These are phyloP conservation scores for Neosilurus hyrtlii DNA, from an alignment of 2,797 vertebrate species.

Conservation along the genomic window DNA sequence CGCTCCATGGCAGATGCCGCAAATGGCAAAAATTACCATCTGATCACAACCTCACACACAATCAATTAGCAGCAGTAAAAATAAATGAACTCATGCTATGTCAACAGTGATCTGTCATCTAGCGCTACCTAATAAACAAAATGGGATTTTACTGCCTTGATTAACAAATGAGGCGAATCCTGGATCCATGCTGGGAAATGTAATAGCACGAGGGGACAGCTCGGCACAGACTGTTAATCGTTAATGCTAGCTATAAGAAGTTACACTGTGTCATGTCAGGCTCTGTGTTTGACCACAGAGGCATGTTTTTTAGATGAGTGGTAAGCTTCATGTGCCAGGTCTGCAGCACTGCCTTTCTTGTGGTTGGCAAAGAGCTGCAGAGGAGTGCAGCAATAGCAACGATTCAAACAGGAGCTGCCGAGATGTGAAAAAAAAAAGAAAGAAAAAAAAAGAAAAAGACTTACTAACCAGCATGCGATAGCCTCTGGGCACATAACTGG, in stretches of 20 bases:
- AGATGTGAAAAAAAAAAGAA: constrained; percentile 17
- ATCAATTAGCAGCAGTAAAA: constrained; percentile 73
- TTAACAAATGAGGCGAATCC: constrained; percentile 64
- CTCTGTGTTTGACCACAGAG: constrained; percentile 54
- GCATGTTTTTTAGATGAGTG: constrained; percentile 63
- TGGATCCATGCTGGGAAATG: constrained; percentile 4
- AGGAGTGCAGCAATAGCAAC: constrained; percentile 42
- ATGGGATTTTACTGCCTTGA: constrained; percentile 67
- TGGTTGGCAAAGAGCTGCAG: constrained; percentile 50
- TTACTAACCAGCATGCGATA: constrained; percentile 39
- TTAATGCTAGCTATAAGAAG: constrained; percentile 21
- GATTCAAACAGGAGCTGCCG: constrained; percentile 36
- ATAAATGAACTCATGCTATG: constrained; percentile 72
- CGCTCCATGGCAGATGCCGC: constrained; percentile 63
- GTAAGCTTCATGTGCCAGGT: constrained; percentile 61
- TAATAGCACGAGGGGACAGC: not conserved
- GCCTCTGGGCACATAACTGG: constrained; percentile 43
- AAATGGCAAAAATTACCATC: constrained; percentile 72
- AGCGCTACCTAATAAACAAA: constrained; percentile 67
- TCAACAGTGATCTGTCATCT: constrained; percentile 69
- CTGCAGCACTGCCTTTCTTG: constrained; percentile 57
- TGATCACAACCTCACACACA: constrained; percentile 69
- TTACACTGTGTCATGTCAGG: constrained; percentile 22
- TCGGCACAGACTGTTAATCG: constrained; percentile 18
- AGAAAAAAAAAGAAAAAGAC: constrained; percentile 8